Conservation (phyloP, 2,888 invertebrate genomes). For the Nomada fucata region DNA sequence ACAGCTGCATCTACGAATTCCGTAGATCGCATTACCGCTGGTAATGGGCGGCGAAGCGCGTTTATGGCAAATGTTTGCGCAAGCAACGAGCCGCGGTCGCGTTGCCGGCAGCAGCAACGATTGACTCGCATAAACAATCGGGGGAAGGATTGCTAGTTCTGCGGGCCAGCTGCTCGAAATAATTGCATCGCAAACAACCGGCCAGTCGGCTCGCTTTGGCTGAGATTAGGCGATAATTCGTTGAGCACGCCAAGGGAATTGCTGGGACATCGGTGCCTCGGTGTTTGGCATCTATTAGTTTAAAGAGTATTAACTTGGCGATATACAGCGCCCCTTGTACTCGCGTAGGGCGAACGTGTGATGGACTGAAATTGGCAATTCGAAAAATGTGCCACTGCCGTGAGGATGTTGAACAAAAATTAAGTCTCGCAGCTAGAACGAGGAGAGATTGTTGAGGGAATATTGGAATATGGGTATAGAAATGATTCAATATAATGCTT, state of each 20-base stretch:
- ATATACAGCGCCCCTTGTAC: too few relatives aligned
- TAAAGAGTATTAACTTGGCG: too few relatives aligned
- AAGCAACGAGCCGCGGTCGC: slow-evolving; percentile 28
- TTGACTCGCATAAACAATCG: slow-evolving; percentile 74
- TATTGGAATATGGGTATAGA: too few relatives aligned
- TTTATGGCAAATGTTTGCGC: slow-evolving; percentile 55
- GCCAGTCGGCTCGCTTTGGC: slow-evolving; percentile 21
- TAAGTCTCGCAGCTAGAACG: too few relatives aligned
- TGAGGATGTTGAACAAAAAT: too few relatives aligned
- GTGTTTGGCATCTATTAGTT: slow-evolving; percentile 7
- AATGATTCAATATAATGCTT: too few relatives aligned
- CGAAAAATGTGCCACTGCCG: too few relatives aligned
- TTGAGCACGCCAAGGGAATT: slow-evolving; percentile 56
- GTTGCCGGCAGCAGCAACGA: slow-evolving; percentile 64
- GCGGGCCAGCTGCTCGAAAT: slow-evolving; percentile 65
- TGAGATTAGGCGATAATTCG: slow-evolving; percentile 67
- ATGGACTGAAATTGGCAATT: not conserved
- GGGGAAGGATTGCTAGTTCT: slow-evolving; percentile 60
- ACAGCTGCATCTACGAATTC: not conserved
- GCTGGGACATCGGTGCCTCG: slow-evolving; percentile 8
- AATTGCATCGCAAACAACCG: slow-evolving; percentile 71
- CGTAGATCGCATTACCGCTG: not conserved
- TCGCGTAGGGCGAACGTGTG: too few relatives aligned
- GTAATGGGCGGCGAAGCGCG: slow-evolving; percentile 25
- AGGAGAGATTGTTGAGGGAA: too few relatives aligned